Evolutionary conservation across 2,888 invertebrate genomes (phyloP), one percentile per base, ranked within the genome.

Genomic region (Diarsia mendica): DNA sequence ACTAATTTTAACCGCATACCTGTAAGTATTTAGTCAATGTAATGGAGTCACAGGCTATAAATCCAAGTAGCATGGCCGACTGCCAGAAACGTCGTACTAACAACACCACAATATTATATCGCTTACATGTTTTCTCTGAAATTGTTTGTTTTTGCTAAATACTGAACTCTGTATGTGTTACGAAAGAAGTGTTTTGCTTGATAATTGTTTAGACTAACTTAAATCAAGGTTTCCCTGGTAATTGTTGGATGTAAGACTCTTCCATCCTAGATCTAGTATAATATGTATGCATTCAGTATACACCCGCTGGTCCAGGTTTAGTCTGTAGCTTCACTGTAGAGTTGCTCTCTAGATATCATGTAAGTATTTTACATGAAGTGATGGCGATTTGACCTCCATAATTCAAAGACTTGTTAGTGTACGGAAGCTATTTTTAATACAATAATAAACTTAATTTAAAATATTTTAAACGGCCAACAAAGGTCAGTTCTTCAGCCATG

Each of bases 21-120:
- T 72, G 67, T 61, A 70, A 67, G 85, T 75, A 75, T 85, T 87
- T 79, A 82, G 77, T 79, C 77, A 85, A 82, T 82, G 81, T 84
- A 85, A 85, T 88, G 82, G 74, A 84, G 85, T 83, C 82, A 65
- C 79, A 79, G 66, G 68, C 44, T 68, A 82, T 85, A 73, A 79
- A 87, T 84, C 79, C 72, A 74, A 75, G 77, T 74, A 68, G 73
- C 44, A 73, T 87, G 89, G 89, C 88, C 11, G 69, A 66, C 49
- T 84, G 88, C 89, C 88, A 88, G 82, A 76, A 75, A 71, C 44
- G 53, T 72, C 65, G 20, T 67, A 67, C 79, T 71, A 77, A 77
- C 76, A 75, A 68, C 87, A 83, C 72, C 77, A 72, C 80, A n/a
- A n/a, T n/a, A 77, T 67, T 79, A 69, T n/a, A 70, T 70, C 61